Conservation (phyloP, 2,797 vertebrate species). For the Enteromius afrohamiltoni region DNA sequence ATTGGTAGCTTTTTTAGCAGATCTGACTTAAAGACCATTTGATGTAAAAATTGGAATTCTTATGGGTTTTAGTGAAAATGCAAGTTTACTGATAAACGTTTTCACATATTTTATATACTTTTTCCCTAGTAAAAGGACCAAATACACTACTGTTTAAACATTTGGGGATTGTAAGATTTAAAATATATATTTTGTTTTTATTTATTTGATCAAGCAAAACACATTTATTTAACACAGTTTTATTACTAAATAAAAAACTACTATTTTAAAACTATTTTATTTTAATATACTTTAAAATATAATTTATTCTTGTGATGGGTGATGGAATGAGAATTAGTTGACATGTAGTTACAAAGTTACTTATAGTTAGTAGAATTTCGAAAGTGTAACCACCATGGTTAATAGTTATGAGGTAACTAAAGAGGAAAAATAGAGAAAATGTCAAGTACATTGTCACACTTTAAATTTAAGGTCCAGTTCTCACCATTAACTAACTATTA, state of each 20-base stretch:
- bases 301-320: neutral
- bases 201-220: neutral
- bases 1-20: constrained; percentile 4
- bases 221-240: neutral
- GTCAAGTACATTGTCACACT: neutral
- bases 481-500: neutral
- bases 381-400: neutral
- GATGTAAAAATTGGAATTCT: neutral
- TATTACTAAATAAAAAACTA: neutral
- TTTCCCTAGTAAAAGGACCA: neutral
- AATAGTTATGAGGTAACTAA: neutral
- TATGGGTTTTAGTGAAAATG: neutral
- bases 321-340: no score
- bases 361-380: no score
- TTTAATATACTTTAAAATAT: neutral
- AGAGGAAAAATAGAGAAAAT: neutral
- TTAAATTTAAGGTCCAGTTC: neutral
- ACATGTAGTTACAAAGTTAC: no score
- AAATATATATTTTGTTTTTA: no score
- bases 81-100: neutral
- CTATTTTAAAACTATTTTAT: neutral
- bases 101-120: neutral
- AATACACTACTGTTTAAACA: neutral
- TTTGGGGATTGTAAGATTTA: neutral
- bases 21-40: neutral